Percentiles rank a stretch among this genome's conserved stretches.
Evolutionary conservation across 2,797 vertebrate species (phyloP).

Genomic region (Darevskia nairensis): DNA sequence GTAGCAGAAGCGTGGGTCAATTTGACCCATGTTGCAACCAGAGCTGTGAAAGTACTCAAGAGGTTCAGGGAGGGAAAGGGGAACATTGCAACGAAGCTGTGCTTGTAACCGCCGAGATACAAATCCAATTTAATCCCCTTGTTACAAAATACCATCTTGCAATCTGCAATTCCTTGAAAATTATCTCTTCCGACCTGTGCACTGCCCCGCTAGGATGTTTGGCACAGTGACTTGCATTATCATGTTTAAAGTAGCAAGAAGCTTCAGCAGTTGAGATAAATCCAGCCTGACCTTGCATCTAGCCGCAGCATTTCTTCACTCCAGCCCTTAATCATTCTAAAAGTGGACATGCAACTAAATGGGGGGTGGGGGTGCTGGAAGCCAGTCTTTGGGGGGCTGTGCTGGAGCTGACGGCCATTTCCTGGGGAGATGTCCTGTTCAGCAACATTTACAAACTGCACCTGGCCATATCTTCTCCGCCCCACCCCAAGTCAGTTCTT

Average conservation of each 20-base stretch:
- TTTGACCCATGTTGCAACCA: not conserved
- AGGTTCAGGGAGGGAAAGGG: not conserved
- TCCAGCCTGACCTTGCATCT: slow-evolving; percentile 40
- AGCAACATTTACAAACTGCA: not conserved
- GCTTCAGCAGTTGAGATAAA: slow-evolving; percentile 34
- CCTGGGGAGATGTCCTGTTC: not conserved
- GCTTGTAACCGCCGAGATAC: not conserved
- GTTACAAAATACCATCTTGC: slow-evolving; percentile 9
- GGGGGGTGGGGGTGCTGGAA: slow-evolving; percentile 37
- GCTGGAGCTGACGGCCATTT: not conserved
- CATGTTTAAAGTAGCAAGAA: slow-evolving; percentile 52
- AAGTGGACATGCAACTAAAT: slow-evolving; percentile 24
- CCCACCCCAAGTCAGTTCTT: not conserved
- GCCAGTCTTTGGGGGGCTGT: slow-evolving; percentile 44
- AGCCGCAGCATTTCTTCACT: slow-evolving; percentile 40
- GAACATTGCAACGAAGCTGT: not conserved
- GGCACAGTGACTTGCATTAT: slow-evolving; percentile 41
- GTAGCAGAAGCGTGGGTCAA: not conserved
- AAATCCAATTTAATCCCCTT: slow-evolving; percentile 35
- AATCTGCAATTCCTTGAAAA: slow-evolving; percentile 4
- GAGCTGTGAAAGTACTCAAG: not conserved
- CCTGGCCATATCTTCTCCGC: not conserved
- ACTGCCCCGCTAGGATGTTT: slow-evolving; percentile 38
- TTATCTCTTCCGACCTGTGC: not conserved
- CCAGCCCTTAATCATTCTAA: slow-evolving; percentile 66